Evolutionary conservation across 1,140 invertebrate genomes (phyloP), one percentile per base, ranked within the genome.

Genomic region (Cyphomyrmex costatus): DNA sequence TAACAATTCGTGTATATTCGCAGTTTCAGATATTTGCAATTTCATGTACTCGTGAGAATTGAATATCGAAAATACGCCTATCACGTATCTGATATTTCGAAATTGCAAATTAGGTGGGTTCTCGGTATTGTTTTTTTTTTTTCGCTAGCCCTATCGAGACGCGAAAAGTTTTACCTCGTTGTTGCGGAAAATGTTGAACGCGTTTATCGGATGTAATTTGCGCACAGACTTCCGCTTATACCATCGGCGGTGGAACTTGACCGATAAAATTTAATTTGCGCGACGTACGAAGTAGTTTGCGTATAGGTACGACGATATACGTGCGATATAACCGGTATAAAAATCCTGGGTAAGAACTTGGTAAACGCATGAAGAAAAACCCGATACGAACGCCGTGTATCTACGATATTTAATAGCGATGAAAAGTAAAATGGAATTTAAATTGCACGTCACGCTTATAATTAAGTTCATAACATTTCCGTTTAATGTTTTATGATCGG

Each of bases 251-350:
- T 61, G 51, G 42, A 85, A 85, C 73, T 90, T 90, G 61, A 7
- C 85, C 85, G 58, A 89, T 90, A 85, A 90, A 90, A 90, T 90
- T 90, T 89, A 89, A 90, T 90, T 90, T 87, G 85, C 60, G 6
- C 66, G 19, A 80, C 70, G 84, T 83, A 83, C 58, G 58, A 73
- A n/a, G 30, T 70, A 42, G 58, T 27, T 70, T 10, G 58, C 87
- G 24, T 77, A n/a, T n/a, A 76, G 12, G 68, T 79, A 19, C 36
- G 61, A 24, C 42, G 79, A 86, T 58, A 51, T 30, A 74, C n/a
- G 30, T 21, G 65, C 19, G 51, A 65, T 66, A 56, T 70, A 85
- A 60, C 51, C 58, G 63, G 51, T 53, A 19, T 73, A 73, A 73
- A 83, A 49, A 83, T 73, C 30, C 21, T 74, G 61, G 36, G 7